A percentile compares a stretch with the other conserved stretches of the same genome.
Evolutionary conservation across 1,140 invertebrate genomes (phyloP).

Genomic region (Drosophila tristis): DNA sequence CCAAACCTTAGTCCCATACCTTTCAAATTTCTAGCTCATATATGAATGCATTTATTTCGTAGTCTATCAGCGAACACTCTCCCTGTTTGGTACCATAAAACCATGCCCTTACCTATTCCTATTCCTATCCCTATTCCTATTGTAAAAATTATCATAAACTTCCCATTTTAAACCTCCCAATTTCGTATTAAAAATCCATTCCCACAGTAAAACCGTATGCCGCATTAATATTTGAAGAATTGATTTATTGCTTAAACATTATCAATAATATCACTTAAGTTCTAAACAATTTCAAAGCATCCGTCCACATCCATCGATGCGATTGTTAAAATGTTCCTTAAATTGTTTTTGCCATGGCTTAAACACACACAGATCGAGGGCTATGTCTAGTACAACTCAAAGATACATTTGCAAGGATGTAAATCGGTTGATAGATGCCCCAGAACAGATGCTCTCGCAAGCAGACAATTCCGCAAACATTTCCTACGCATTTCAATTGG

Average conservation of each 20-base stretch:
- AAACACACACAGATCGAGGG: slow-evolving; percentile 48
- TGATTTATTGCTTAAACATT: slow-evolving; percentile 81
- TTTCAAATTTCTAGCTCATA: no score
- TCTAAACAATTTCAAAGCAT: slow-evolving; percentile 78
- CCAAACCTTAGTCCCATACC: no score
- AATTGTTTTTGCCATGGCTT: slow-evolving; percentile 33
- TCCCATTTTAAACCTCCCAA: no score
- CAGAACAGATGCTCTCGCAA: neutral
- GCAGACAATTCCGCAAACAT: slow-evolving; percentile 51
- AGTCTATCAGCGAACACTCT: no score
- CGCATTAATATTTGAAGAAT: slow-evolving; percentile 67
- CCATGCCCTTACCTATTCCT: no score
- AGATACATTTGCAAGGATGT: slow-evolving; percentile 48
- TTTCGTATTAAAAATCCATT: neutral
- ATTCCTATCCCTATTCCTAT: no score
- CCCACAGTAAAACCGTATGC: neutral
- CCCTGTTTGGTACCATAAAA: no score
- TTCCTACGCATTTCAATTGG: slow-evolving; percentile 4
- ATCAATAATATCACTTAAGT: slow-evolving; percentile 81
- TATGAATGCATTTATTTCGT: no score
- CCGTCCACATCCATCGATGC: slow-evolving; percentile 16
- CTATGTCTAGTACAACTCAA: slow-evolving; percentile 40
- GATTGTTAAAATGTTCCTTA: slow-evolving; percentile 12
- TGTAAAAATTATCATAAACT: no score
- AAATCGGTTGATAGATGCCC: slow-evolving; percentile 38